Percentiles rank a stretch among this genome's conserved stretches.
Evolutionary conservation across 2,888 invertebrate genomes (phyloP).

Genomic region (Girardia tigrina): DNA sequence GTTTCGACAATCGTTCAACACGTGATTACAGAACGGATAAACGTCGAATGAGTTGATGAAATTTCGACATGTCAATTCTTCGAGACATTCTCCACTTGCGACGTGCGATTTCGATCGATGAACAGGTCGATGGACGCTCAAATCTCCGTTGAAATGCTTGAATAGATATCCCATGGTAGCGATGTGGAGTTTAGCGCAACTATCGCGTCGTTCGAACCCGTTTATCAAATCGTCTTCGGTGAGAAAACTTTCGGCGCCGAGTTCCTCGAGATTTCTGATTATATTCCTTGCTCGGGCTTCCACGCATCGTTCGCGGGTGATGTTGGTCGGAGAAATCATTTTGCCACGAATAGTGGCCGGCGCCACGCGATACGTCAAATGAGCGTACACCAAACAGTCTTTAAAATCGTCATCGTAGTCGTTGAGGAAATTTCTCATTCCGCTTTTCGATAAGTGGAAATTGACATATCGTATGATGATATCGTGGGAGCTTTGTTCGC

Average conservation of each 20-base stretch:
- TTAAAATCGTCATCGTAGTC: slow-evolving; percentile 19
- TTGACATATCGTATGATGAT: not conserved
- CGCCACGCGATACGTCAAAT: not conserved
- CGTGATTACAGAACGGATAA: slow-evolving; percentile 8
- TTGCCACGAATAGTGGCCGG: not conserved
- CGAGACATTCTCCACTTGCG: not conserved
- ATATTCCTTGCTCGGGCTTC: not conserved
- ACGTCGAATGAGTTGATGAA: not conserved
- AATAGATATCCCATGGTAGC: slow-evolving; percentile 14
- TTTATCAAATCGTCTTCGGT: slow-evolving; percentile 6
- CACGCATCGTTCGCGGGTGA: not conserved
- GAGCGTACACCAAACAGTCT: slow-evolving; percentile 1
- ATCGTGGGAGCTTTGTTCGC: slow-evolving; percentile 19
- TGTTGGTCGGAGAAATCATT: not conserved
- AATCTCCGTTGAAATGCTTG: slow-evolving; percentile 6
- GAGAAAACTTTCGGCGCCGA: not conserved
- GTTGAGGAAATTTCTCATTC: slow-evolving; percentile 1
- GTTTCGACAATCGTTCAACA: not conserved
- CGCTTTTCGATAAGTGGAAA: not conserved
- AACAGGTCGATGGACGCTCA: slow-evolving; percentile 13
- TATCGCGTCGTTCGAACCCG: not conserved
- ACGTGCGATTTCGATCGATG: not conserved
- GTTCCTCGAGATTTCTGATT: slow-evolving; percentile 11
- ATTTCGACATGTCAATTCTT: not conserved
- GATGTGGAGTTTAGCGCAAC: not conserved